Evolutionary conservation across 1,140 invertebrate species (phyloP).

Genomic region (Nebria ingens): DNA sequence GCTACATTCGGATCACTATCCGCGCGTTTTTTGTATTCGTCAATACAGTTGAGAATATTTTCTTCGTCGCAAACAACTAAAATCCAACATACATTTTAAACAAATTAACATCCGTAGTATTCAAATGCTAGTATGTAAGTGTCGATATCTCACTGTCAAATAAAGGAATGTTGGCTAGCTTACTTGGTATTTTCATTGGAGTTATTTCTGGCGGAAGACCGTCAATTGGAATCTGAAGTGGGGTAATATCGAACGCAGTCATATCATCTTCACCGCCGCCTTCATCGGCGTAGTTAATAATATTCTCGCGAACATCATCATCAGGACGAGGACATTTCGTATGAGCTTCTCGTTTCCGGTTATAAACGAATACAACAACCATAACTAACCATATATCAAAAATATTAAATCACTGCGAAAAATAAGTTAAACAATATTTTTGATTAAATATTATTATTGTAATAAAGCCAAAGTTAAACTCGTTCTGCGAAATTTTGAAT

Average conservation of each 20-base stretch:
- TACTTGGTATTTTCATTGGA: conserved; percentile 40
- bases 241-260: conserved; percentile 88
- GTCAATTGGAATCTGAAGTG: conserved; percentile 52
- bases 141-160: background rate
- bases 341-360: conserved; percentile 76
- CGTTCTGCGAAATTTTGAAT: background rate
- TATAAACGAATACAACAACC: conserved; percentile 89
- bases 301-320: conserved; percentile 93
- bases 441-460: background rate
- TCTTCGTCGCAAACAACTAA: conserved; percentile 83
- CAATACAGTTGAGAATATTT: too few species aligned
- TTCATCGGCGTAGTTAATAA: conserved; percentile 95
- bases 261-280: conserved; percentile 94
- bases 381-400: conserved; percentile 41
- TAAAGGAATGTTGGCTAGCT: background rate
- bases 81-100: conserved; percentile 70
- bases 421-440: conserved; percentile 13
- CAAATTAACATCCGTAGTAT: background rate
- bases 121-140: background rate
- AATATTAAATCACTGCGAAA: conserved; percentile 56
- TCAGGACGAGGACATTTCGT: conserved; percentile 94
- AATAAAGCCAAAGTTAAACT: background rate
- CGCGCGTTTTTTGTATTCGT: conserved; percentile 77
- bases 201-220: conserved; percentile 40
- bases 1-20: conserved; percentile 83